Evolutionary conservation across 1,140 invertebrate species (phyloP).

Genomic region (Chelonus insularis): DNA sequence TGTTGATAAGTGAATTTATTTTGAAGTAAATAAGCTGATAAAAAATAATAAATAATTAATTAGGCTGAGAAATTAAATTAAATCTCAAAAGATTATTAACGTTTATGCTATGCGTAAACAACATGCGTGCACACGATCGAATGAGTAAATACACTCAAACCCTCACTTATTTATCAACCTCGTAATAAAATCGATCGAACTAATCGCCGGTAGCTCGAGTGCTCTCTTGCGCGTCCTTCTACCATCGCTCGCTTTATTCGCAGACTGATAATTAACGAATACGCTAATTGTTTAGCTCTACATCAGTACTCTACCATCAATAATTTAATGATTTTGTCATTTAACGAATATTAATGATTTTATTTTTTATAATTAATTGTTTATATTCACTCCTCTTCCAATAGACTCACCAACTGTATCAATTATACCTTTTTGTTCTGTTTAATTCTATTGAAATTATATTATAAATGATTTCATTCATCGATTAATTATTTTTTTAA

Average conservation of each 20-base stretch:
- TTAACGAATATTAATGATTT: not conserved
- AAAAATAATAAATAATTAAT: not conserved
- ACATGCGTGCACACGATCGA: not conserved
- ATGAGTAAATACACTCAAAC: conserved; percentile 1
- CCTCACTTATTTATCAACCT: conserved; percentile 1
- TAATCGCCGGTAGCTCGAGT: conserved; percentile 1
- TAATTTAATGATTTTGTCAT: conserved; percentile 4
- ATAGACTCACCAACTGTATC: too few species aligned
- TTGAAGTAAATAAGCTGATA: not conserved
- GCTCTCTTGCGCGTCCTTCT: not conserved
- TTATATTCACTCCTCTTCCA: not conserved
- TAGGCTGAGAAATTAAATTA: not conserved
- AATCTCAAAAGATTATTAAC: conserved; percentile 4
- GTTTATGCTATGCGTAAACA: not conserved
- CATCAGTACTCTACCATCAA: not conserved
- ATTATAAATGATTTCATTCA: too few species aligned
- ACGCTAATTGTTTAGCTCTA: conserved; percentile 1
- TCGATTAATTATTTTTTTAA: too few species aligned
- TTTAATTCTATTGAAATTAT: too few species aligned
- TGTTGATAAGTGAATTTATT: too few species aligned
- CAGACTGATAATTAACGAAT: conserved; percentile 35
- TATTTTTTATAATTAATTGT: conserved; percentile 1
- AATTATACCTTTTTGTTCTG: too few species aligned
- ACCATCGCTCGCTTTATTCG: conserved; percentile 32
- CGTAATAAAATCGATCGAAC: conserved; percentile 2